Evolutionary conservation across 1,140 invertebrate species (phyloP), one percentile per base, ranked within the genome.

Genomic region (Sminthurinus signatus): DNA sequence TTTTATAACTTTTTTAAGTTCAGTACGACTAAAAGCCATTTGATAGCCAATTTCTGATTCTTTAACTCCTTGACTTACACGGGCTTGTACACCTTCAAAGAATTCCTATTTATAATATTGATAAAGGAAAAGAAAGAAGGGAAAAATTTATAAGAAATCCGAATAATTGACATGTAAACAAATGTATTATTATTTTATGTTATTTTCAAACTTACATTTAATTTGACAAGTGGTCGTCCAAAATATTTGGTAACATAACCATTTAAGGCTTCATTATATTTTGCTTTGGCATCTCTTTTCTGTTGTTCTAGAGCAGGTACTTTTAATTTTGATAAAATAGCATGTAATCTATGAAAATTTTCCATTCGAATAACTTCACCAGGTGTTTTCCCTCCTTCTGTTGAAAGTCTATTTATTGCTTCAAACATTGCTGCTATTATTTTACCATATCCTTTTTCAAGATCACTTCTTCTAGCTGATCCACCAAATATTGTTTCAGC

Each of bases 11-110:
- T 94, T 93, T 65, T 93, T 83, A 55, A 99, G 80, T 80, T 98
- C 95, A 80, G 94, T 91, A 81, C 97, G 96, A 75, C 92, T 97
- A 76, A 91, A 99, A 17, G 93, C 93, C 78, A 96, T 85, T 80
- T 98, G 94, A 81, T 96, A 99, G 74, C 93, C 92, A 60, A 99
- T 92, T 82, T 99, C 96, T 42, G 94, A 93, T 75, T 93, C 89
- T 79, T 95, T 95, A 27, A 96, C 92, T 68, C 96, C 96, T 75
- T 88, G 85, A 50, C 87, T 85, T 60, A 96, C 88, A 78, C 91
- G 89, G 28, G 83, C 85, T 81, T 95, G 87, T 55, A 96, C 91
- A 51, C 92, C 91, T 76, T 96, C 95, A 76, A 98, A 98, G 80
- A 96, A 97, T 73, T 86, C 83, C 88, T 93, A 55, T 31, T 31